These are phyloP conservation scores for Apamea crenata DNA, from an alignment of 2,888 invertebrate genomes.

Conservation along the genomic window DNA sequence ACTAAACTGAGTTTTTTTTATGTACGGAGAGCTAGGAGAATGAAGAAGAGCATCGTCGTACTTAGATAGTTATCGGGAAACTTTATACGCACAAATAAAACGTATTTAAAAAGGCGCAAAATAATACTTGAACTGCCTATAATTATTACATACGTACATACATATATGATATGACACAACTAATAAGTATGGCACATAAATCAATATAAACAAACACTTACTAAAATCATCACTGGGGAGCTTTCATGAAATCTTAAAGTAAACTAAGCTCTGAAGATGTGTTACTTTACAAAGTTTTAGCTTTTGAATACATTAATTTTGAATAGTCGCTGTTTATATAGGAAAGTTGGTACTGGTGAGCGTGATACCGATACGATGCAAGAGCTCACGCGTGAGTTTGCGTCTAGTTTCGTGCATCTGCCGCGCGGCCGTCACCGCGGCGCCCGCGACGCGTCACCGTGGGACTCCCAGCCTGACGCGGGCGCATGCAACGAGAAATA, in stretches of 20 bases:
- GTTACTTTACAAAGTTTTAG: constrained; percentile 79
- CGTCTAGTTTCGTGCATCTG: constrained; percentile 79
- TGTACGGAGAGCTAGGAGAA: no score
- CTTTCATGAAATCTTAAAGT: constrained; percentile 70
- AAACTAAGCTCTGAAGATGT: constrained; percentile 69
- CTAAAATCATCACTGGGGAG: constrained; percentile 79
- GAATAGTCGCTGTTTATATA: constrained; percentile 84
- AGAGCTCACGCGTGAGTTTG: constrained; percentile 82
- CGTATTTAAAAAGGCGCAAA: neutral
- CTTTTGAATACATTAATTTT: constrained; percentile 84
- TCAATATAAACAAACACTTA: constrained; percentile 70
- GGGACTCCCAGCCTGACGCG: constrained; percentile 56
- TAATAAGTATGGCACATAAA: neutral
- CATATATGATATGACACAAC: neutral
- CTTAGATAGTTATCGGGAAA: neutral
- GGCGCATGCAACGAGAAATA: constrained; percentile 61
- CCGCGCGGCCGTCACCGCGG: constrained; percentile 56
- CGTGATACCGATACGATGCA: constrained; percentile 84
- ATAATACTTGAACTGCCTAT: neutral
- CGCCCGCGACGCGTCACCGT: constrained; percentile 57
- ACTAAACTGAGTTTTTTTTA: no score
- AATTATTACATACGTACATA: neutral
- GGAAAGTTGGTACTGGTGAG: constrained; percentile 77
- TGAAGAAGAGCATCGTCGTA: neutral
- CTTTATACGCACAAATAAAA: neutral